Evolutionary conservation across 92 coral and sea anemone species (phyloP), one percentile per base, ranked within the genome.

Genomic region (Chrysogorgia sp.): DNA sequence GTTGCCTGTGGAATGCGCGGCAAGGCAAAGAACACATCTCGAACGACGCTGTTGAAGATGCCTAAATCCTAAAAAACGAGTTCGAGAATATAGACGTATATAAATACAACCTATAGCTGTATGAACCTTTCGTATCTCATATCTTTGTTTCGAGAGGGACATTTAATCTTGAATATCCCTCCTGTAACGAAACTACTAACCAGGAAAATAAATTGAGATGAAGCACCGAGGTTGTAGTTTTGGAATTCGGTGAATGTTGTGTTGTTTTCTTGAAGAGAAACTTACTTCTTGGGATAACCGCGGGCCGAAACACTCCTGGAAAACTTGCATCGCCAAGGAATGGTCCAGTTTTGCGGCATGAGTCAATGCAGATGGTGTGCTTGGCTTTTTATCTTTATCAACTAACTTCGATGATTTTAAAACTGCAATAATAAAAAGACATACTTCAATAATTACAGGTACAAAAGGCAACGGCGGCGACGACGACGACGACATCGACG

Each of bases 341-440:
- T 96, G 99, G 70, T 96, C 99, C 8, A 92, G 40, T 78, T 89
- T 96, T 29, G 99, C 99, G 13, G 91, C 92, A 15, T 90, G 83
- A 4, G 96, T 87, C 33, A 96, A 75, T 10, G 91, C 75, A 0
- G 99, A 96, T 8, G 99, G 99, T 15, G 99, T 89, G 58, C 84
- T 83, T 7, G 99, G 97, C 77, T 92, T 92, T 80, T 92, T 96
- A 69, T 96, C 97, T 58, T 90, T 89, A 17, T 79, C 85, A 33
- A 88, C 87, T 63, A 89, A 92, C 75, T 89, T 88, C 15, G 88
- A 69, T 48, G 79, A 53, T 21, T 52, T 72, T 15, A 56, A 45
- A 43, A 33, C 79, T 72, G 17, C 15, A 57, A 57, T 12, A 23
- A 47, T 7, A n/a, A 2, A 0, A 59, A 58, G 22, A 58, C 2